Percentiles rank a stretch among this genome's conserved stretches.
Evolutionary conservation across 92 coral and sea anemone species (phyloP).

Genomic region (Porites evermanni): DNA sequence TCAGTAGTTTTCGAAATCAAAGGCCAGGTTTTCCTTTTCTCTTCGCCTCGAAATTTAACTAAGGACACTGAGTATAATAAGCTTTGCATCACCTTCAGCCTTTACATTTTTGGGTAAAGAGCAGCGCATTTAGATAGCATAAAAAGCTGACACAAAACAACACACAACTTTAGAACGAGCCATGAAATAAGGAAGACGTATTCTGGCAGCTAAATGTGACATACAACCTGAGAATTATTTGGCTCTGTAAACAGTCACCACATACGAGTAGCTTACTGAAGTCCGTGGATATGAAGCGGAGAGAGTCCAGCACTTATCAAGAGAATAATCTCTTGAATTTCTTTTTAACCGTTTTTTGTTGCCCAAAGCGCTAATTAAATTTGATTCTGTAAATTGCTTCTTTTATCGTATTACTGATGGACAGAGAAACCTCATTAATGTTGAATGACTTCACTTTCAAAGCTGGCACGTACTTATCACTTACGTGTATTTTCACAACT

Average conservation of each 20-base stretch:
- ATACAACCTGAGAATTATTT: too few species aligned
- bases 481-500: background rate
- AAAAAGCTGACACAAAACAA: too few species aligned
- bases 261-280: background rate
- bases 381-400: background rate
- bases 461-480: background rate
- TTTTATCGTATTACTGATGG: conserved; percentile 6
- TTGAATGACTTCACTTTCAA: conserved; percentile 10
- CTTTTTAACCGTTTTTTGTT: background rate
- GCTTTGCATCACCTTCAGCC: background rate
- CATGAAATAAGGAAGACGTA: too few species aligned
- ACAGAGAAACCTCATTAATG: conserved; percentile 19
- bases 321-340: too few species aligned
- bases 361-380: background rate
- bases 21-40: background rate
- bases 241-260: too few species aligned
- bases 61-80: background rate
- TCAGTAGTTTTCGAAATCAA: background rate
- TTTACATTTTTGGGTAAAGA: background rate
- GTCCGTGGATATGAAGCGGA: background rate
- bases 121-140: too few species aligned
- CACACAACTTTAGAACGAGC: too few species aligned
- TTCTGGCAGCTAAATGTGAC: too few species aligned
- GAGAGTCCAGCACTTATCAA: background rate
- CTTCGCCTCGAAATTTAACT: background rate